Percentiles rank a stretch among this genome's conserved stretches.
phyloP scores from a whole-genome alignment of 2,888 invertebrate genomes.

The Sympetrum striolatum region DNA sequence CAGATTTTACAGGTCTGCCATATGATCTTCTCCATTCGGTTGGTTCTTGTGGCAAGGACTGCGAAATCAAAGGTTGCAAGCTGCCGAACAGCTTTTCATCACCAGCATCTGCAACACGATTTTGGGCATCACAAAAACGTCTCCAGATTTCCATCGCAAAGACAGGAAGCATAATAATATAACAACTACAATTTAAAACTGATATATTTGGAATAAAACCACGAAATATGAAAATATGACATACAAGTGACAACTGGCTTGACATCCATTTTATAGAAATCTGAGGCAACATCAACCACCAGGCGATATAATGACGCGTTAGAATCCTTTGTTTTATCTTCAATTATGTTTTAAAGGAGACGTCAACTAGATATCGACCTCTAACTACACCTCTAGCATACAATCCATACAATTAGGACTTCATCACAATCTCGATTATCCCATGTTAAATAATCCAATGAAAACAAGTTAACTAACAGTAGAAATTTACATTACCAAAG shows the following conservation, averaged over 20 bases:
- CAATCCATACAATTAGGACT: background rate
- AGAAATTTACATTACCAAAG: background rate
- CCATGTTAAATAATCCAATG: background rate
- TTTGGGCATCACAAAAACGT: conserved; percentile 5
- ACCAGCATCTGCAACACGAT: conserved; percentile 72
- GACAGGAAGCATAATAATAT: background rate
- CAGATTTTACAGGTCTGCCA: conserved; percentile 83
- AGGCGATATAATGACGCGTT: no score
- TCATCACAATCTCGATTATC: background rate
- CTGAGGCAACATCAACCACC: no score
- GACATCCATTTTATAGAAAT: conserved; percentile 64
- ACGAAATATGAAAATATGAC: conserved; percentile 54
- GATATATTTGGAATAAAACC: conserved; percentile 15
- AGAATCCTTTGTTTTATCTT: background rate
- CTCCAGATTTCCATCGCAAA: background rate
- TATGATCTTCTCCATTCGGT: conserved; percentile 93
- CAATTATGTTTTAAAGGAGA: background rate
- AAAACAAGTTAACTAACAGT: background rate
- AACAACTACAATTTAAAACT: background rate
- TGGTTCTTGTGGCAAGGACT: conserved; percentile 84
- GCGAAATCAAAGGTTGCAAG: conserved; percentile 77
- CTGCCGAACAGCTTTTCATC: conserved; percentile 84
- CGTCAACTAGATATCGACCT: background rate
- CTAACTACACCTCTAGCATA: background rate
- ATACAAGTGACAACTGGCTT: conserved; percentile 79